Evolutionary conservation across 1,140 invertebrate species (phyloP).

Genomic region (Drosophila lowei): DNA sequence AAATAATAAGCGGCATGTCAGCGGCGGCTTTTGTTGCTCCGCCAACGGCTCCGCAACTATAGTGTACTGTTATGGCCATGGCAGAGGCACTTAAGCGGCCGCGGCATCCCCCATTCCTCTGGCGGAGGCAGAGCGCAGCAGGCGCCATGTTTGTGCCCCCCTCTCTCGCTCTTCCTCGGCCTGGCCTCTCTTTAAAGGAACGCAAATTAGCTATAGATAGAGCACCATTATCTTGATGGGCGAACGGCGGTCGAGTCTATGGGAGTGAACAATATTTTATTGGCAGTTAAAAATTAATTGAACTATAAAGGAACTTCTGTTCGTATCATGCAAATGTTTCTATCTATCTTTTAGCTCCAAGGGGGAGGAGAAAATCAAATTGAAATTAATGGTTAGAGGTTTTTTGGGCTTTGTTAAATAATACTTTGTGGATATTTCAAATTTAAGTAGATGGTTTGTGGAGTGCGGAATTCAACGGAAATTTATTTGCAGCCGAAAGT

Average conservation of each 20-base stretch:
- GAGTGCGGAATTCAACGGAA: too few relatives aligned
- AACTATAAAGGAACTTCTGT: constrained; percentile 45
- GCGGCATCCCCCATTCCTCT: constrained; percentile 53
- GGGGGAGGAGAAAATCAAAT: constrained; percentile 8
- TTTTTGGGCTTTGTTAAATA: constrained; percentile 1
- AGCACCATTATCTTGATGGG: constrained; percentile 46
- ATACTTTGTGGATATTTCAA: constrained; percentile 2
- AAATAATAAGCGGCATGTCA: constrained; percentile 81
- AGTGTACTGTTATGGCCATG: constrained; percentile 74
- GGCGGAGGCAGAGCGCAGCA: constrained; percentile 30
- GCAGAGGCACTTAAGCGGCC: constrained; percentile 77
- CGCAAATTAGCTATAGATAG: constrained; percentile 52
- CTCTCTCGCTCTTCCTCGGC: neutral
- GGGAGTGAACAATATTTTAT: constrained; percentile 44
- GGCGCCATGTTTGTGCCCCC: constrained; percentile 24
- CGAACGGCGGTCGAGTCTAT: constrained; percentile 7
- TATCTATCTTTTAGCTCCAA: neutral
- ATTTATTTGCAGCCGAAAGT: neutral
- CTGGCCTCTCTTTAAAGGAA: constrained; percentile 22
- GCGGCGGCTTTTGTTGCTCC: constrained; percentile 75
- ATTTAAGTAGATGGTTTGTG: neutral
- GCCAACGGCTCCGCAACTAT: constrained; percentile 39
- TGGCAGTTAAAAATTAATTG: constrained; percentile 48
- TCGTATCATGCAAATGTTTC: neutral
- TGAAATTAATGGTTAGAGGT: neutral